Conservation (phyloP, 2,113 vertebrate genomes). For the Amphiprion percula region DNA sequence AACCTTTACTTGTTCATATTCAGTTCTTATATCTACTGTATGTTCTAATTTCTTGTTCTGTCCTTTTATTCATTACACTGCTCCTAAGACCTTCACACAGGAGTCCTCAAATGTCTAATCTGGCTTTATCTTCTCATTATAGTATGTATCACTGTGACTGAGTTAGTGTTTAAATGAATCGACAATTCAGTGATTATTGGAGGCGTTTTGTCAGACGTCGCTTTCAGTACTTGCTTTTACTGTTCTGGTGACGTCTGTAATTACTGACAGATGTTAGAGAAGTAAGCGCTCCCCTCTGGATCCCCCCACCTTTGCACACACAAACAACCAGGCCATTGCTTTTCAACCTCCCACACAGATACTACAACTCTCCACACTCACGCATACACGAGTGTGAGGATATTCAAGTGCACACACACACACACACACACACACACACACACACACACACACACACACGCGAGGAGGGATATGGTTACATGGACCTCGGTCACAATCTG, state of each 20-base stretch:
- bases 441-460: conserved; percentile 36
- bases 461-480: conserved; percentile 78
- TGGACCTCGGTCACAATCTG: conserved; percentile 73
- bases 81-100: neutral
- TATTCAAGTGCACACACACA: conserved; percentile 22
- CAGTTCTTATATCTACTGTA: neutral
- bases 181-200: conserved; percentile 44
- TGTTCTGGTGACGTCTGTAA: conserved; percentile 76
- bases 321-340: conserved; percentile 58
- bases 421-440: conserved; percentile 27
- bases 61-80: neutral
- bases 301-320: conserved; percentile 16
- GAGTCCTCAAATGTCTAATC: conserved; percentile 4
- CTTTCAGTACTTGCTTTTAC: conserved; percentile 53
- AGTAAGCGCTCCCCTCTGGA: conserved; percentile 57
- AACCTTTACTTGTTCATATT: neutral
- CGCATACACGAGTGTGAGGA: conserved; percentile 31
- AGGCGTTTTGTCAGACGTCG: conserved; percentile 50
- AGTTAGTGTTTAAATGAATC: conserved; percentile 41
- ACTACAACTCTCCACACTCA: conserved; percentile 47
- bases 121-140: neutral
- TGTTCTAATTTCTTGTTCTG: neutral
- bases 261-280: conserved; percentile 78
- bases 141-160: neutral
- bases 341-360: conserved; percentile 79